Base-by-base conservation (phyloP, 2,113 vertebrate species). In the Burhinus bistriatus region DNA sequence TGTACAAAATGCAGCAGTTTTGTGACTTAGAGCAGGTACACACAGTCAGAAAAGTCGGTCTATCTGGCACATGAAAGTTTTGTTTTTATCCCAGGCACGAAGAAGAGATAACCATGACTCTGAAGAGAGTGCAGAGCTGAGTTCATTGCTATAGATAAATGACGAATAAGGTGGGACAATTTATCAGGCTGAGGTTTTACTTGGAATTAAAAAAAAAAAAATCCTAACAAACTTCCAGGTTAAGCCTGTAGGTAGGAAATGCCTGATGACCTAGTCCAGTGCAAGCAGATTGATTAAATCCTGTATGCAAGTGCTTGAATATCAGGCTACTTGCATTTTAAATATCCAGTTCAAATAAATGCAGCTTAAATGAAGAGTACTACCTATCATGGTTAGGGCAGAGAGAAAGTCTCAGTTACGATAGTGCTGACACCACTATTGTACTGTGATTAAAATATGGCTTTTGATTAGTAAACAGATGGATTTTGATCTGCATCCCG, bases 401-500 rank as follows among this genome's bases (percentile, higher is more conserved):
- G 78, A 90, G 38, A 95, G 42, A 57, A 88, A 70, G 70, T 68
- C 70, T 40, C 11, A 85, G 81, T 57, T 69, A 76, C 6, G 29
- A 12, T 69, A 59, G 38, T 93, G 81, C 92, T 95, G 94, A 95
- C 59, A 70, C 87, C 84, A 75, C 85, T 83, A 15, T 65, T 70
- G 66, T 62, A 38, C 80, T 95, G 40, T 10, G 49, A 96, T 89
- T 97, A 79, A 96, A 95, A 96, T 97, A 95, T 45, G 97, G 96
- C 94, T 97, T 96, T 97, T 96, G 91, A 96, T 98, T 97, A 98
- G 98, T 90, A 97, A 98, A 96, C 98, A 98, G 98, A 98, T 98
- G 97, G 98, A 90, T 96, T 94, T 89, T 94, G 91, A 95, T 98
- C 94, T 95, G 93, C 93, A 95, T 95, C 92, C 61, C 36, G 59